Evolutionary conservation across 2,888 invertebrate genomes (phyloP).

Genomic region (Sphaeridia pumilis): DNA sequence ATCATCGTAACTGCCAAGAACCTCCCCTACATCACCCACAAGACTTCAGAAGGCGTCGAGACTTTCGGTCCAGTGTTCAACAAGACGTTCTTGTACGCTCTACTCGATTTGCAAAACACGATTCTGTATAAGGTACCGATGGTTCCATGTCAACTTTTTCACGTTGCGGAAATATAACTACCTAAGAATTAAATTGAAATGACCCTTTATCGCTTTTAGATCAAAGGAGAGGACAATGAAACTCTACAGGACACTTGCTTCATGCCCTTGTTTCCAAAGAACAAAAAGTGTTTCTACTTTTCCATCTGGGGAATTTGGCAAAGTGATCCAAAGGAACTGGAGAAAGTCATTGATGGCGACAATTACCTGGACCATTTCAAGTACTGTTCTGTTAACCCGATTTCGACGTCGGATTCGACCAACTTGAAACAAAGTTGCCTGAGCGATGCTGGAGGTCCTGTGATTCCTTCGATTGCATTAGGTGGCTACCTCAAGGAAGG

Average conservation of each 20-base stretch:
- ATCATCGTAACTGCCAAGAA: slow-evolving; percentile 55
- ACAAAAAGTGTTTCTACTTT: slow-evolving; percentile 70
- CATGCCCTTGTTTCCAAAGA: slow-evolving; percentile 65
- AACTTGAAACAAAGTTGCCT: slow-evolving; percentile 50
- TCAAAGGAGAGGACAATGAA: slow-evolving; percentile 19
- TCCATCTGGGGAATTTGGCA: slow-evolving; percentile 88
- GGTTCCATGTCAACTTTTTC: no score
- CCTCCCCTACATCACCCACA: slow-evolving; percentile 43
- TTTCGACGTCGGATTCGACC: slow-evolving; percentile 37
- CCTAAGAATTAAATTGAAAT: not conserved
- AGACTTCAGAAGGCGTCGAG: slow-evolving; percentile 52
- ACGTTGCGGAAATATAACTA: not conserved
- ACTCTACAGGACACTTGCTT: slow-evolving; percentile 75
- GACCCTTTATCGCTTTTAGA: slow-evolving; percentile 2
- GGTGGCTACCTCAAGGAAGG: slow-evolving; percentile 62
- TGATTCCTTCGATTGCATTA: slow-evolving; percentile 79
- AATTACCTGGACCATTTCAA: slow-evolving; percentile 65
- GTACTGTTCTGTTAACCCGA: slow-evolving; percentile 49
- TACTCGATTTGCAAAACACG: slow-evolving; percentile 58
- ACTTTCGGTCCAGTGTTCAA: slow-evolving; percentile 78
- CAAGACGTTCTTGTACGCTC: slow-evolving; percentile 60
- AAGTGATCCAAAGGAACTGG: slow-evolving; percentile 52
- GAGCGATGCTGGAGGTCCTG: slow-evolving; percentile 79
- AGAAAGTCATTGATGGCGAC: slow-evolving; percentile 13
- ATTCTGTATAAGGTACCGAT: slow-evolving; percentile 46